Evolutionary conservation across 1,140 invertebrate genomes (phyloP).

Genomic region (Caenorhabditis latens): DNA sequence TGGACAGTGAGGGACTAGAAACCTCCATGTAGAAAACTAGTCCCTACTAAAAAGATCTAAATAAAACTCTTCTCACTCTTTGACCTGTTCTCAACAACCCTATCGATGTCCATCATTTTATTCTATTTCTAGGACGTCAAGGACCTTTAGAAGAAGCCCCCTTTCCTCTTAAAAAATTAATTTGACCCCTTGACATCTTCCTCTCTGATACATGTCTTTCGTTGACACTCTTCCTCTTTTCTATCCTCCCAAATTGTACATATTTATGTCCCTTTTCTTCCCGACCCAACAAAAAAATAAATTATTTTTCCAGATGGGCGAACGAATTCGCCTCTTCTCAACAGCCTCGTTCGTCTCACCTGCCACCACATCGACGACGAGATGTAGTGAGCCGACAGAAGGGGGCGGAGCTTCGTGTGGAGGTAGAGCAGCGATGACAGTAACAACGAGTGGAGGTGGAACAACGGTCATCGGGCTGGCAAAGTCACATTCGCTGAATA

Average conservation of each 20-base stretch:
- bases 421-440: not conserved
- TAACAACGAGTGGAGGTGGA: not conserved
- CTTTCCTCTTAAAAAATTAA: constrained; percentile 16
- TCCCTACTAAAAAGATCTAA: not conserved
- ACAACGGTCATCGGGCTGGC: constrained; percentile 13
- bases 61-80: not conserved
- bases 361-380: constrained; percentile 17
- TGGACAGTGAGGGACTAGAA: too few relatives aligned
- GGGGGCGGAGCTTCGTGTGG: constrained; percentile 13
- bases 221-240: not conserved
- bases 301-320: constrained; percentile 61
- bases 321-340: constrained; percentile 63
- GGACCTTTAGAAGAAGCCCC: not conserved
- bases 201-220: not conserved
- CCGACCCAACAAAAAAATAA: not conserved
- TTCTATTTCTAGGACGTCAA: not conserved
- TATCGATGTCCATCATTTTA: too few relatives aligned
- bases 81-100: not conserved
- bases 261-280: not conserved
- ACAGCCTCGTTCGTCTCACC: constrained; percentile 58
- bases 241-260: not conserved
- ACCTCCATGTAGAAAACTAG: too few relatives aligned
- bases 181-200: not conserved
- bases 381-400: constrained; percentile 8
- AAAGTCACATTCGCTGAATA: constrained; percentile 39